These are phyloP conservation scores for Gymnocypris eckloni DNA, from an alignment of 2,797 vertebrate genomes.

Conservation along the genomic window DNA sequence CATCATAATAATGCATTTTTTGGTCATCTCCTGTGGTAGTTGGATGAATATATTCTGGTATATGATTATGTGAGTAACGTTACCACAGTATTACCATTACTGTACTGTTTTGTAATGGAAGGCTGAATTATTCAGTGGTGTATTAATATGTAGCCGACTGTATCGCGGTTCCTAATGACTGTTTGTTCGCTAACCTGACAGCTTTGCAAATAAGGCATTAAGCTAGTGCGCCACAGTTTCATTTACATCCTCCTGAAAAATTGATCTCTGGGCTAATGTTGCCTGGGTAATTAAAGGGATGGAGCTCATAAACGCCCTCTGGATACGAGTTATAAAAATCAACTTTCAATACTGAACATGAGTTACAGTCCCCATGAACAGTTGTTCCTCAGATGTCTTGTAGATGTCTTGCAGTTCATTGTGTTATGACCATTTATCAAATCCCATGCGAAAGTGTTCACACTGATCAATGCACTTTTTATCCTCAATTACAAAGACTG, in stretches of 20 bases:
- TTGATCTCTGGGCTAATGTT: slow-evolving; percentile 38
- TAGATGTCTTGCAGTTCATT: slow-evolving; percentile 16
- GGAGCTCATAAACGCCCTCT: slow-evolving; percentile 27
- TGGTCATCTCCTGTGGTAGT: too few species aligned
- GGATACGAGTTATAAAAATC: slow-evolving; percentile 43
- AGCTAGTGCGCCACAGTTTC: slow-evolving; percentile 50
- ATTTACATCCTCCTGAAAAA: slow-evolving; percentile 59
- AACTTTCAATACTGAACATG: slow-evolving; percentile 21
- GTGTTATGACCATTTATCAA: neutral
- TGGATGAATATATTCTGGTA: neutral
- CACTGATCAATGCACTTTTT: slow-evolving; percentile 12
- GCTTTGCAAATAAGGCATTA: slow-evolving; percentile 51
- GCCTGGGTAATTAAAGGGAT: slow-evolving; percentile 35
- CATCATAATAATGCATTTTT: neutral
- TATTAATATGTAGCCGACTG: slow-evolving; percentile 44
- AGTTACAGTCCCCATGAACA: slow-evolving; percentile 24
- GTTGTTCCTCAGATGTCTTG: slow-evolving; percentile 18
- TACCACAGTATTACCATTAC: neutral
- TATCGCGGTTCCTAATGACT: slow-evolving; percentile 41
- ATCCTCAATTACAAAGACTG: neutral
- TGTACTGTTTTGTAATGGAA: slow-evolving; percentile 3
- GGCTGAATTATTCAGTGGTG: slow-evolving; percentile 44
- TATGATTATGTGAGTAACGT: neutral
- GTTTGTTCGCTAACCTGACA: slow-evolving; percentile 48
- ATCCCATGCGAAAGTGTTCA: neutral